Base-by-base conservation (phyloP, 1,140 invertebrate genomes). In the Xylocopa sonorina region DNA sequence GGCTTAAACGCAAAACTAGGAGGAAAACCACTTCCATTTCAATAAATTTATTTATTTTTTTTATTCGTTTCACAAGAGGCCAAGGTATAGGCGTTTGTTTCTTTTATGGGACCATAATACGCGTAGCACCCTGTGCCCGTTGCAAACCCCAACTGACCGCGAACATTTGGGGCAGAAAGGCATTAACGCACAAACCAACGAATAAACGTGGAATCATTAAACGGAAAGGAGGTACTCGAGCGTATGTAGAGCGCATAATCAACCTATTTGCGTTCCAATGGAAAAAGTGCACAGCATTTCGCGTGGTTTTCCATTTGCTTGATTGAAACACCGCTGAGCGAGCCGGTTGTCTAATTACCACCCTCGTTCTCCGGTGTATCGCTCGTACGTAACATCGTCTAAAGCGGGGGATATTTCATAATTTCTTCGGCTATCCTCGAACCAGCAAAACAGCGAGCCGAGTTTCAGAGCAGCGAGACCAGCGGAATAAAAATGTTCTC, bases 221-320 rank as follows among this genome's bases (percentile, higher is more conserved):
- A 64, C 63, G 72, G 63, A 67, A 67, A 38, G 72, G 60, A 66
- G 77, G 55, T 34, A 71, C 57, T 60, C 62, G 51, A 68, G 62
- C 63, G 69, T 60, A 80, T 80, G 53, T 80, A 32, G 82, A 84
- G 73, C 83, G 57, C 41, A 48, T 85, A 84, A 85, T 85, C 76
- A 85, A 74, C 78, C 83, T 69, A 73, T 77, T 68, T 78, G 78
- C 46, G 73, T 80, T 84, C 34, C 58, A 78, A 78, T 79, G 79
- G 55, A 50, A 68, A 67, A 77, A 50, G 24, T 27, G 55, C 10
- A 9, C 55, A 50, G 24, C n/a, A 29, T 69, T 32, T 43, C 66
- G 53, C 27, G 43, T 32, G 32, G 38, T 51, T 60, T 41, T 62
- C 46, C 67, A 60, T 78, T 78, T 60, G 67, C 75, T 43, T 71